Evolutionary conservation across 2,797 vertebrate species (phyloP), one percentile per base, ranked within the genome.

Genomic region (Danio albolineatus): DNA sequence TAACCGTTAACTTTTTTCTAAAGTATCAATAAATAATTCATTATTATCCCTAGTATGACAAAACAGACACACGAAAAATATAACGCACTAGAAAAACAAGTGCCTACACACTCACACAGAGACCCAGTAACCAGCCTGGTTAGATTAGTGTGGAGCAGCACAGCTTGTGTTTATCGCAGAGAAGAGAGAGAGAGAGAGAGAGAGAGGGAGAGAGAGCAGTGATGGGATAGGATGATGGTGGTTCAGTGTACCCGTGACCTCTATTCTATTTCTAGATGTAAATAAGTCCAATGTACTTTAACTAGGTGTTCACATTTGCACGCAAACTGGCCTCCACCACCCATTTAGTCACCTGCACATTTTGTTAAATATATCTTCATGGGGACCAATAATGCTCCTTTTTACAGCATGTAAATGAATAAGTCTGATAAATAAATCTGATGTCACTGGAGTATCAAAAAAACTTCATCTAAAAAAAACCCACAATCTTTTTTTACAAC

Each of bases 221-320:
- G n/a, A 41, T 6, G 14, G 2, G 12, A 38, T 28, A 17, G 28
- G 46, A 76, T 76, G 48, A 43, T 39, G 73, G 10, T 17, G 53
- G 21, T 49, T 67, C 41, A 66, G 6, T 66, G 49, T 38, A 70
- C 9, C 44, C 64, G 36, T 81, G 72, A 67, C 79, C 80, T 57
- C 46, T 44, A 28, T 56, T 73, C 69, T 74, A 69, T 80, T 85
- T 82, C 65, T 69, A 70, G 70, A 76, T 17, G 41, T 4, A 61
- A 51, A 77, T 75, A 74, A 71, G 44, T 38, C 43, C 75, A 83
- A 80, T 78, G 57, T 80, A 83, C 41, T 49, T 84, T 53, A 81
- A 70, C 49, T 53, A 21, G 38, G 72, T 62, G 36, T 19, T 39
- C 43, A 61, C 75, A 82, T 64, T 67, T 43, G 17, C 62, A 69